Evolutionary conservation across 2,113 vertebrate genomes (phyloP).

Genomic region (Tinamus guttatus): DNA sequence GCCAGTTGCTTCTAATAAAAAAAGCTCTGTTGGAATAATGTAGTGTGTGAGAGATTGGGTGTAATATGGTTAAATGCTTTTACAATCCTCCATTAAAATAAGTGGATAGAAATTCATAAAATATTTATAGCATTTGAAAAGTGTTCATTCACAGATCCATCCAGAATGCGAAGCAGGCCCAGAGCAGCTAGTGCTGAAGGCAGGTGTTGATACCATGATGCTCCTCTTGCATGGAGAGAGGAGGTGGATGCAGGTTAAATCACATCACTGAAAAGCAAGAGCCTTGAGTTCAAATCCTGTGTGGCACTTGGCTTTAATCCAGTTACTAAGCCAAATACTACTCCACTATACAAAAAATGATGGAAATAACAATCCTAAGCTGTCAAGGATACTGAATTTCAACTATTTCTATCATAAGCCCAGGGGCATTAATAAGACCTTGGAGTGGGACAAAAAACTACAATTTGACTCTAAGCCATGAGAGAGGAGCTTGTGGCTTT

Average conservation of each 20-base stretch:
- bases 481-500: conserved; percentile 4
- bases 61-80: conserved; percentile 85
- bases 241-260: conserved; percentile 28
- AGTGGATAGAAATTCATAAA: conserved; percentile 85
- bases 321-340: conserved; percentile 22
- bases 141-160: conserved; percentile 70
- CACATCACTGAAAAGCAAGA: background rate
- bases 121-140: conserved; percentile 82
- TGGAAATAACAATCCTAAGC: background rate
- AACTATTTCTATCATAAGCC: background rate
- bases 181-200: conserved; percentile 29
- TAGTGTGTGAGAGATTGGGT: conserved; percentile 74
- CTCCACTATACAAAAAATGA: background rate
- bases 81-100: conserved; percentile 82
- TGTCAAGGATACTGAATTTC: background rate
- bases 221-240: background rate
- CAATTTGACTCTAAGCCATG: conserved; percentile 33
- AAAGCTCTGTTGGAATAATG: conserved; percentile 78
- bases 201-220: conserved; percentile 14
- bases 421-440: conserved; percentile 41
- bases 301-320: conserved; percentile 51
- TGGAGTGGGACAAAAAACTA: background rate
- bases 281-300: background rate
- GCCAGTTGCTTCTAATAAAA: conserved; percentile 74
- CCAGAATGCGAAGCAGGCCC: conserved; percentile 59